Evolutionary conservation across 2,113 vertebrate genomes (phyloP), one percentile per base, ranked within the genome.

Genomic region (Carlito syrichta): DNA sequence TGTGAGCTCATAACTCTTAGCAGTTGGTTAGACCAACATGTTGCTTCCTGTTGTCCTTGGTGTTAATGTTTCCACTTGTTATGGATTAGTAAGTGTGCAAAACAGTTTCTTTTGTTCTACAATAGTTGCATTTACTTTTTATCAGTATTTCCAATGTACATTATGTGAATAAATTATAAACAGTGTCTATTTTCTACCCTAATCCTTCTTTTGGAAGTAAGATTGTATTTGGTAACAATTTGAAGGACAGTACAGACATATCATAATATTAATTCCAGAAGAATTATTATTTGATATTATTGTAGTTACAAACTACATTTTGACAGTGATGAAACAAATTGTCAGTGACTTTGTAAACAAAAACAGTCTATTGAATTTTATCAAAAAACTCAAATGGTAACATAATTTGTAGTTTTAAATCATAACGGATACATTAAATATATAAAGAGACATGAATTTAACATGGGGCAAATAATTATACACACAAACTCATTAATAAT

Each of bases 391-490:
- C 66, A 79, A 63, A 82, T 68, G 82, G 60, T 91, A 94, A 89
- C 38, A n/a, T 92, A 79, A 77, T 85, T 27, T 91, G 35, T 89
- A 95, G 48, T 89, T 95, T 96, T 85, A 92, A 92, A 85, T 90
- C 45, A 84, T 74, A 76, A 84, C 76, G 82, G 40, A 43, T 90
- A 95, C 76, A 78, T 78, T 73, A 94, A 90, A 84, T 74, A 78
- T 68, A 2, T 86, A n/a, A 88, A 94, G 73, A 92, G 48, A 74
- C 68, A 50, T 66, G 87, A 40, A 66, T 93, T 56, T 76, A 82
- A 89, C 69, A 91, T 27, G 73, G 25, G 95, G 54, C 14, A 95
- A 96, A 90, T 89, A 62, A 86, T 79, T 91, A 62, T 60, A 10
- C 14, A 77, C 56, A 63, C 25, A 94, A 48, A 90, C 17, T 74